Evolutionary conservation across 2,797 vertebrate genomes (phyloP), one percentile per base, ranked within the genome.

Genomic region (Thaleichthys pacificus): DNA sequence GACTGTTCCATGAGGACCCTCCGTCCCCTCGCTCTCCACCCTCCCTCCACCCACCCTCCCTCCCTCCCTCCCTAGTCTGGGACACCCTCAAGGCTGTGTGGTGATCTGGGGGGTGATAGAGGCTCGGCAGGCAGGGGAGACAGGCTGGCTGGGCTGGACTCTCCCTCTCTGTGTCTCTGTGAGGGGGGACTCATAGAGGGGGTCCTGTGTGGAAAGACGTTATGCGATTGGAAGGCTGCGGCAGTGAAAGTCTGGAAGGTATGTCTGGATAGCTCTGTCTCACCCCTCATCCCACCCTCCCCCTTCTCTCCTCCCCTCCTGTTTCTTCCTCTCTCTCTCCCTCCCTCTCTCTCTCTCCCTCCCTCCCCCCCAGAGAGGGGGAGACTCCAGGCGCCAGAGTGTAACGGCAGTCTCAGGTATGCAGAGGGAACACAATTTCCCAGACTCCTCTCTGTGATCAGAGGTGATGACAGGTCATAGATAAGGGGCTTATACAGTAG

Each of bases 371-470:
- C 81, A 64, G 5, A 54, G 24, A 63, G 24, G 9, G 76, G 86
- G 91, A 96, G 94, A 95, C 92, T 91, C 84, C 88, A 93, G 95
- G 95, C 96, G 94, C 94, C 95, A 88, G 88, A 0, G 84, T 89
- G 90, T 93, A 94, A 95, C 95, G 92, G 92, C 94, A 95, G 94
- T 94, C 94, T 95, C 94, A 95, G 95, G 95, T 96, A 95, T 95
- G 95, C 88, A 83, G 86, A 85, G 88, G 79, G 87, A 92, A 92
- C 85, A 87, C 77, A 89, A 85, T 91, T 94, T 95, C 93, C 91
- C 94, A 93, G 89, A 88, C 82, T 84, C 77, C 82, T 84, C 77
- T 84, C 77, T 83, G 85, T 47, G 42, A 47, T 87, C 83, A 85
- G 86, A 86, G 83, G 84, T 82, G 51, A 17, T n/a, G 51, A n/a